Base-by-base conservation (phyloP, 1,140 invertebrate genomes). In the Dendrolimus kikuchii region DNA sequence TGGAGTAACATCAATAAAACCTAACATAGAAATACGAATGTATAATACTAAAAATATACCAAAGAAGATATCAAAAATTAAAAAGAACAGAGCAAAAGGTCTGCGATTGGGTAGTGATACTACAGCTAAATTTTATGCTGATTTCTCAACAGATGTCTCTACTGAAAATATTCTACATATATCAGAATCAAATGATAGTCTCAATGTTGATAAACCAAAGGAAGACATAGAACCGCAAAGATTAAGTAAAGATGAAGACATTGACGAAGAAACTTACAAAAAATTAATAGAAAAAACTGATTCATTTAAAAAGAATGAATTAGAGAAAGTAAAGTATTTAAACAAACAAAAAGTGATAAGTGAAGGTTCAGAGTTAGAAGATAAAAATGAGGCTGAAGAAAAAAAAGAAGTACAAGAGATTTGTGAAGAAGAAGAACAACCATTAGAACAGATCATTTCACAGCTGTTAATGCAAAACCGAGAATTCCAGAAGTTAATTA, bases 381-480 rank as follows among this genome's bases (percentile, higher is more conserved):
- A 81, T 42, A 78, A 73, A 60, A 42, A 57, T 58, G 71, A 74
- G 43, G 51, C 49, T 23, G 55, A 71, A 45, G 52, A 56, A 49
- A 56, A 49, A 49, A 66, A 81, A 39, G 77, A 87, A 9, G 61
- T 71, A 45, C 66, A 65, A 60, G 79, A 82, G 65, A 81, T 72
- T 53, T 77, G 77, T 56, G 81, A 84, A 64, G 81, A 85, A 51
- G 66, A 55, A 10, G 80, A 87, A 68, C 83, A 91, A 81, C 93
- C 91, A 1, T 83, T 95, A 40, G 93, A 94, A 66, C 90, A 94
- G 69, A 95, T 96, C 39, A 94, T 96, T 36, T 91, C 93, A 8
- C 93, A 95, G 72, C 88, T 96, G 10, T 85, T 96, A 2, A 93
- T 95, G 90, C 92, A 95, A 68, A 95, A 94, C 68, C 90, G 93